Conservation (phyloP, 2,113 vertebrate species). For the Nothobranchius furzeri region DNA sequence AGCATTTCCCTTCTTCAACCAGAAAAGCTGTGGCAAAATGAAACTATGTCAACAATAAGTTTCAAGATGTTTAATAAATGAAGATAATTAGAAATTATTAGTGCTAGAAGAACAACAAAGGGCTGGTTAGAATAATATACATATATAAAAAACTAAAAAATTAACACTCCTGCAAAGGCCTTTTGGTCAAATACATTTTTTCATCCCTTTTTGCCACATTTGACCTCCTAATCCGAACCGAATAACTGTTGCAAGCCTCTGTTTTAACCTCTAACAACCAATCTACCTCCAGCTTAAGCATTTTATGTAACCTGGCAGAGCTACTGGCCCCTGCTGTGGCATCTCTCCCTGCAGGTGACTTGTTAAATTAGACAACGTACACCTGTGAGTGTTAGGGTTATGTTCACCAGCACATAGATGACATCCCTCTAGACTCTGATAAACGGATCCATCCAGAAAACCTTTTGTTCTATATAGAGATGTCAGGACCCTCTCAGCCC, state of each 20-base stretch:
- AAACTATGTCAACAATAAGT: background rate
- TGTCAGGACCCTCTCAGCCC: slow-evolving; percentile 20
- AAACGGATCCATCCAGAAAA: slow-evolving; percentile 36
- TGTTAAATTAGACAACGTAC: slow-evolving; percentile 13
- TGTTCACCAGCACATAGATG: background rate
- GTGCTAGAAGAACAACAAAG: no score
- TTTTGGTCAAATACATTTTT: background rate
- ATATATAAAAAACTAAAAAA: no score
- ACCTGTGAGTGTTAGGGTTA: slow-evolving; percentile 45
- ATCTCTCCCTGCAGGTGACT: slow-evolving; percentile 57
- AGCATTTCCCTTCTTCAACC: slow-evolving; percentile 15
- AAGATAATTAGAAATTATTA: no score
- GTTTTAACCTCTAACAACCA: slow-evolving; percentile 3
- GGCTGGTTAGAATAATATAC: no score
- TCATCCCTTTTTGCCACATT: slow-evolving; percentile 32
- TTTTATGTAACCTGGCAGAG: slow-evolving; percentile 43
- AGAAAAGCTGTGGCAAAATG: slow-evolving; percentile 25
- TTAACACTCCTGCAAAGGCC: no score
- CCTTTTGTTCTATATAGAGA: slow-evolving; percentile 42
- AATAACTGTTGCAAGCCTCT: no score
- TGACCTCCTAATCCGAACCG: slow-evolving; percentile 43
- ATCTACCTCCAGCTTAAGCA: slow-evolving; percentile 28
- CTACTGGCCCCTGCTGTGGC: slow-evolving; percentile 56
- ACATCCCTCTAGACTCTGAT: slow-evolving; percentile 20
- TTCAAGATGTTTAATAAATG: no score